These are phyloP conservation scores for Corvus cornix DNA, from an alignment of 2,113 vertebrate genomes.

Conservation along the genomic window DNA sequence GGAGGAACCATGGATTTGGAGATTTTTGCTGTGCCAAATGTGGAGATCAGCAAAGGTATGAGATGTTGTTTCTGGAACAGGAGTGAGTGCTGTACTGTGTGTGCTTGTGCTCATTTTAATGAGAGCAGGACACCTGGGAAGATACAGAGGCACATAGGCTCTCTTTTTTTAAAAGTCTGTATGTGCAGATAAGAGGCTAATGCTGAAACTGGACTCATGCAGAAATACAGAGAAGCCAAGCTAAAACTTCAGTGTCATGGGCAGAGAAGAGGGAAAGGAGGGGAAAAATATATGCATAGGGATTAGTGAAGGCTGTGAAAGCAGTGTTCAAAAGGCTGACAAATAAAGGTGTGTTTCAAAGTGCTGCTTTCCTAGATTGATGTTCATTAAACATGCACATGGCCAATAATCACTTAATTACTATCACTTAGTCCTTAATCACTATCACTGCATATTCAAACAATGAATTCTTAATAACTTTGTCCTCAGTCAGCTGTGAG, in stretches of 20 bases:
- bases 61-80: neutral
- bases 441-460: neutral
- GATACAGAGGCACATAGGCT: neutral
- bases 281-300: fast-evolving
- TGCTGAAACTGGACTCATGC: neutral
- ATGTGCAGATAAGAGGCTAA: neutral
- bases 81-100: neutral
- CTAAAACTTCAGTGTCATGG: neutral
- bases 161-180: neutral
- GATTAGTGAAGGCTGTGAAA: neutral
- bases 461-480: neutral
- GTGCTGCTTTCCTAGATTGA: neutral
- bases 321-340: neutral
- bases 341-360: neutral
- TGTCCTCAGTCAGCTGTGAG: neutral
- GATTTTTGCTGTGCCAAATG: conserved; percentile 88
- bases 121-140: neutral
- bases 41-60: conserved; percentile 89
- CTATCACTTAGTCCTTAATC: neutral
- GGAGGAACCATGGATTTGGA: conserved; percentile 88
- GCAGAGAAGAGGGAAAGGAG: neutral
- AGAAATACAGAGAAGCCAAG: neutral
- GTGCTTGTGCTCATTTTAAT: neutral
- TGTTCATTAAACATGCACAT: neutral
- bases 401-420: neutral